phyloP scores from a whole-genome alignment of 2,888 invertebrate species.

The Scrobipalpa costella region DNA sequence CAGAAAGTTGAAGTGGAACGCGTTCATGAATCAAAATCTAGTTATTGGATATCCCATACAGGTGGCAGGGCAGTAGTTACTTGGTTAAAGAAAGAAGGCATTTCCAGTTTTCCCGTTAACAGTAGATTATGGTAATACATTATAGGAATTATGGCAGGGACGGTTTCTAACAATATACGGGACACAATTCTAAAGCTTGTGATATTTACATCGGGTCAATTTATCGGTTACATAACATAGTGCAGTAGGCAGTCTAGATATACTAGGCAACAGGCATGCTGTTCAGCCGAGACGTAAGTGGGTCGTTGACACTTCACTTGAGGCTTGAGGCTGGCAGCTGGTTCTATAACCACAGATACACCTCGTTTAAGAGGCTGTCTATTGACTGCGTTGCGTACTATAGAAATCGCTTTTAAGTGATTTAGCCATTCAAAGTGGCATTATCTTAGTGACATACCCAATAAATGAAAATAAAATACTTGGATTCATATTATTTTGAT shows the following conservation, averaged over 20 bases:
- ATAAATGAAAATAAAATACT: too few relatives aligned
- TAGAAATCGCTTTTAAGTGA: too few relatives aligned
- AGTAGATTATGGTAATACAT: too few relatives aligned
- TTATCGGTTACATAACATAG: slow-evolving; percentile 6
- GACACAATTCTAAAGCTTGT: neutral
- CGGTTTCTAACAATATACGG: neutral
- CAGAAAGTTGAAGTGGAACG: neutral
- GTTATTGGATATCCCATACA: neutral
- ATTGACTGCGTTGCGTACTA: too few relatives aligned
- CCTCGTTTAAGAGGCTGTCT: neutral
- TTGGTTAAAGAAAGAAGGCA: too few relatives aligned
- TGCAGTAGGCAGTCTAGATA: neutral
- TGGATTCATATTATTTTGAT: too few relatives aligned
- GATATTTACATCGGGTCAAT: neutral
- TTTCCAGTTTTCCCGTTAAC: too few relatives aligned
- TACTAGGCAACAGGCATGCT: slow-evolving; percentile 10
- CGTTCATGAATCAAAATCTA: neutral
- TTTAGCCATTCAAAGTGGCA: too few relatives aligned
- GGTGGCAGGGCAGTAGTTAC: neutral
- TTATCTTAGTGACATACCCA: too few relatives aligned
- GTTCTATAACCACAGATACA: neutral
- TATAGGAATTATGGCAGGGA: too few relatives aligned
- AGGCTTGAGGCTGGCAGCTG: too few relatives aligned
- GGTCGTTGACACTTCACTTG: slow-evolving; percentile 19
- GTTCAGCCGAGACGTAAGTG: slow-evolving; percentile 1